Evolutionary conservation across 2,797 vertebrate species (phyloP), one percentile per base, ranked within the genome.

Genomic region (Cynodonichthys magdalenae): DNA sequence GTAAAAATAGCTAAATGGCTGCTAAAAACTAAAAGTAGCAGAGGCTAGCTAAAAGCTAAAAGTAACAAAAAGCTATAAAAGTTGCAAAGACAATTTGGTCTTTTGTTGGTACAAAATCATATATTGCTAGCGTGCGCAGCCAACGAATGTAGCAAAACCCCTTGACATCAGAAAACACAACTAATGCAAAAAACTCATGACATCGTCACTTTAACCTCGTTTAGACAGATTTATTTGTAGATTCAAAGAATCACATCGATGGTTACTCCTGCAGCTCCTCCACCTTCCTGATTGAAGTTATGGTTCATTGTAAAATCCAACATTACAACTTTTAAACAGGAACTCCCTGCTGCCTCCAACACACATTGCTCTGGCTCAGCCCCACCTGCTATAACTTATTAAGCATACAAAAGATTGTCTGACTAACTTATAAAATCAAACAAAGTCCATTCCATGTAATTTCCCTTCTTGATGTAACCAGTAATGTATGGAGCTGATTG

Each of bases 311-410:
- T 28, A 3, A 66, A 63, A 65, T 31, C 47, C 39, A 20, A 24
- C 11, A 4, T 62, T 71, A 53, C 42, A 66, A 49, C 47, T 69
- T 75, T 71, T 77, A 60, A 73, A 28, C 8, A 19, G 49, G 46
- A 18, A 17, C 12, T 56, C 17, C 11, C 44, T 12, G 11, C 4
- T 62, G 18, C 19, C 27, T 73, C 31, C 19, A 58, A 42, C 60
- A 56, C 55, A 66, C 66, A 45, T 41, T 29, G 24, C 47, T 56
- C 64, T 27, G 29, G 24, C 59, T 79, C 45, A 48, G 52, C 24
- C 20, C 51, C 65, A 76, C 77, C 69, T 80, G 72, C 46, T 71
- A 31, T 50, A 36, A 66, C 66, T 72, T 58, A 34, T 48, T 34
- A 11, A 53, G 9, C 3, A 11, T 59, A 15, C 68, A 63, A 31